Base-by-base conservation (phyloP, 2,113 vertebrate species). In the Ancistrus triradiatus region DNA sequence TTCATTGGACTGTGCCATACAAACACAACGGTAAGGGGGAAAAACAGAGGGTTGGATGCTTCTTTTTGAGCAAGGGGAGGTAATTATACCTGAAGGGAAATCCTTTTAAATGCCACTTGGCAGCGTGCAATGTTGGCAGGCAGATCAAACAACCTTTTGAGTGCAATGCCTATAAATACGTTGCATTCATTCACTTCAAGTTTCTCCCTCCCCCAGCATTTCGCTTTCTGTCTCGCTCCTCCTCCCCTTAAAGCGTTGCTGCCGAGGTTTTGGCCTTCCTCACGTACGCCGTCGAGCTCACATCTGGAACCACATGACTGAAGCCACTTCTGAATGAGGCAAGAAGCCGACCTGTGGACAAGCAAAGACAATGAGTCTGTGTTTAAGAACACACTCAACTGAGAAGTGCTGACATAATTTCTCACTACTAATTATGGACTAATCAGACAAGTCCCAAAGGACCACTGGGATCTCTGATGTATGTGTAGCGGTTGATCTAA, bases 21-120 rank as follows among this genome's bases (percentile, higher is more conserved):
- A 74, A 77, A 80, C 68, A 71, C 70, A 77, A 76, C 69, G 62
- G 70, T 79, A 78, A 78, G 66, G 61, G 59, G 63, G 75, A 71
- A 74, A 68, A 78, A 81, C 69, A 56, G 31, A 60, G 52, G 37
- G 22, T 40, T 58, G 38, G 53, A 27, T 71, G 63, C 59, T 57
- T 76, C 55, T 67, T 59, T 67, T 55, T 59, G 61, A 55, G 40
- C 48, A 28, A 25, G 18, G 57, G 73, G 62, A 74, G 61, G 62
- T 84, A 86, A 86, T 86, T 84, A 83, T 85, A 88, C 85, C 87
- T 85, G 78, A 82, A 85, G 85, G 86, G 84, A 88, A 90, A 88
- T 84, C 84, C 83, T 70, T 85, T 85, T 78, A 86, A 86, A 84
- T 72, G 78, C 73, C 69, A 74, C 70, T 74, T 85, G 84, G 84